A percentile compares a stretch with the other conserved stretches of the same genome.
These are phyloP conservation scores for Chiridota heheva DNA, from an alignment of 35 echinoderm and acorn worm genomes.

Conservation along the genomic window DNA sequence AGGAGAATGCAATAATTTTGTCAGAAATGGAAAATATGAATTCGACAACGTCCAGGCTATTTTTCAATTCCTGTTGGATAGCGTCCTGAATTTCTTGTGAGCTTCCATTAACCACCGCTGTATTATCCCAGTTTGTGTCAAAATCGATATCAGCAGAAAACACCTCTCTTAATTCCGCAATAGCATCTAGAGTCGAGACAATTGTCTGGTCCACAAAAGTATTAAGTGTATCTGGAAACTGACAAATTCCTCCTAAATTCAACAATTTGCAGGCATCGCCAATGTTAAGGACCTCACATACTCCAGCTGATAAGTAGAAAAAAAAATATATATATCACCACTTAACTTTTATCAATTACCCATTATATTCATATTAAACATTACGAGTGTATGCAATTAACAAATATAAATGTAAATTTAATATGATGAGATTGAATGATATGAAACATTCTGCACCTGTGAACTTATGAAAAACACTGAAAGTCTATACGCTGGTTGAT, in stretches of 20 bases:
- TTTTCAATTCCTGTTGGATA: constrained; percentile 54
- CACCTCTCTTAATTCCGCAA: constrained; percentile 21
- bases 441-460: too few relatives aligned
- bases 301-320: constrained; percentile 25
- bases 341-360: not conserved
- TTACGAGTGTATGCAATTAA: too few relatives aligned
- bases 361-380: too few relatives aligned
- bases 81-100: constrained; percentile 48
- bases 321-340: not conserved
- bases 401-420: too few relatives aligned
- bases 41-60: constrained; percentile 35
- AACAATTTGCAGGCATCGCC: constrained; percentile 48
- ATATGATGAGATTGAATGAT: too few relatives aligned
- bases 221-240: constrained; percentile 40
- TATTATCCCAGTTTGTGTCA: constrained; percentile 35
- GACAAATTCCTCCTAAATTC: constrained; percentile 47
- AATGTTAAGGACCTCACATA: constrained; percentile 63
- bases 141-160: constrained; percentile 70
- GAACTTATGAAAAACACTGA: too few relatives aligned
- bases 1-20: constrained; percentile 72
- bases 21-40: constrained; percentile 58
- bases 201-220: constrained; percentile 29
- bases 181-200: not conserved
- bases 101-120: constrained; percentile 43
- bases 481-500: too few relatives aligned